Evolutionary conservation across 2,797 vertebrate genomes (phyloP), one percentile per base, ranked within the genome.

Genomic region (Lutra lutra): DNA sequence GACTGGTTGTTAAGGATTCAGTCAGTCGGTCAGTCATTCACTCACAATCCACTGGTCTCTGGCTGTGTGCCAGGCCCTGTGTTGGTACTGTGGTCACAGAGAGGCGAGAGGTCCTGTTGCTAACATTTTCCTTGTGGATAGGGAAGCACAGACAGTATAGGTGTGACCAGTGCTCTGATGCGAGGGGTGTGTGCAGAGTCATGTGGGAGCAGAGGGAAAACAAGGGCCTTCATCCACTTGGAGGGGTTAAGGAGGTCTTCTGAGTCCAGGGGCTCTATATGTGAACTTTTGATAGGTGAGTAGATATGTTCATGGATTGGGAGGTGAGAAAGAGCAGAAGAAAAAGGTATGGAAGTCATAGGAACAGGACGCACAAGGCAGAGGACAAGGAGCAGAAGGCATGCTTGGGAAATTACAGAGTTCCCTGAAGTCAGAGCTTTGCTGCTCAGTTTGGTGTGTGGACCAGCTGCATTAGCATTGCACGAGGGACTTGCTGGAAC

Each of bases 231-330:
- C 58, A 43, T 46, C 38, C 11, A 54, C 13, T 3, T 35, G 12
- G 54, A 12, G 58, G 13, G 38, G 12, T 46, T 66, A 40, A 20
- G 79, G 73, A 83, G 11, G 3, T 17, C 35, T 73, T 75, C 12
- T 4, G 40, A 48, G 13, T 35, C 9, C 2, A 88, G 60, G 18
- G 17, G 7, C 40, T 92, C 78, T 83, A 62, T 25, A 7, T 58
- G 58, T 54, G 78, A 54, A 68, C 70, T 93, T 93, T 48, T 17
- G 40, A 29, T 38, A 89, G 54, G 48, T 91, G 27, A 95, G 8
- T 38, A 72, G 51, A 84, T 13, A 14, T 60, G 46, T 91, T 66
- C 64, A 1, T 68, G 85, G 35, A 17, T 62, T 77, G 2, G 38
- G 32, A 64, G 25, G 27, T 40, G 6, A 92, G 86, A 48, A 86